Percentiles rank a stretch among this genome's conserved stretches.
phyloP scores from a whole-genome alignment of 2,888 invertebrate species.

The Meiosimyza decipiens region DNA sequence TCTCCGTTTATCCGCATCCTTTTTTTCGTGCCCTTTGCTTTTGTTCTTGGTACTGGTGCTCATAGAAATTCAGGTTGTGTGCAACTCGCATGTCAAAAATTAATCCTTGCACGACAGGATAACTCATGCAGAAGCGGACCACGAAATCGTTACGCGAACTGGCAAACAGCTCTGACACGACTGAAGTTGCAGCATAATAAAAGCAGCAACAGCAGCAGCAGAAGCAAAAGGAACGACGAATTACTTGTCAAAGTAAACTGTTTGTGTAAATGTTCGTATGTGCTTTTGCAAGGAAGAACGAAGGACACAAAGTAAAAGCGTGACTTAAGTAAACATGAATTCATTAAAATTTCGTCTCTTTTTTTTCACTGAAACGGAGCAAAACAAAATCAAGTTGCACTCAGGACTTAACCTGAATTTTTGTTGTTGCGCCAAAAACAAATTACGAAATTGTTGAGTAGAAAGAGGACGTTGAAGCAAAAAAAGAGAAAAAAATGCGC shows the following conservation, averaged over 20 bases:
- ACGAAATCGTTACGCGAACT: slow-evolving; percentile 7
- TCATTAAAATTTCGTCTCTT: slow-evolving; percentile 31
- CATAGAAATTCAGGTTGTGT: not conserved
- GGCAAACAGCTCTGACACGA: slow-evolving; percentile 13
- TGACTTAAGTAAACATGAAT: slow-evolving; percentile 30
- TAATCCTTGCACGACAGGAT: slow-evolving; percentile 32
- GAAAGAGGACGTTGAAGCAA: not conserved
- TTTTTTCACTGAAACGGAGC: not conserved
- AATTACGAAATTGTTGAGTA: not conserved
- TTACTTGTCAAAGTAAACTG: not conserved
- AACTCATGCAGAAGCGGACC: slow-evolving; percentile 24
- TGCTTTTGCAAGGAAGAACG: not conserved
- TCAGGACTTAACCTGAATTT: not conserved
- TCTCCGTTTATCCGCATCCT: not conserved
- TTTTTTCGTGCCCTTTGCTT: not conserved
- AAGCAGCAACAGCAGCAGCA: not conserved
- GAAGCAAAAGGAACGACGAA: slow-evolving; percentile 4
- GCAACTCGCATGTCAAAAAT: slow-evolving; percentile 27
- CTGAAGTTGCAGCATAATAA: not conserved
- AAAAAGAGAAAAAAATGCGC: not conserved
- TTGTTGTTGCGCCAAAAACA: not conserved
- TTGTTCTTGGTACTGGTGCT: not conserved
- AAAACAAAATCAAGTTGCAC: slow-evolving; percentile 4
- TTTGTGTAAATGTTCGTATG: too few relatives aligned
- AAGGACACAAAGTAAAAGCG: slow-evolving; percentile 9